Base-by-base conservation (phyloP, 1,140 invertebrate species). In the Atta cephalotes region DNA sequence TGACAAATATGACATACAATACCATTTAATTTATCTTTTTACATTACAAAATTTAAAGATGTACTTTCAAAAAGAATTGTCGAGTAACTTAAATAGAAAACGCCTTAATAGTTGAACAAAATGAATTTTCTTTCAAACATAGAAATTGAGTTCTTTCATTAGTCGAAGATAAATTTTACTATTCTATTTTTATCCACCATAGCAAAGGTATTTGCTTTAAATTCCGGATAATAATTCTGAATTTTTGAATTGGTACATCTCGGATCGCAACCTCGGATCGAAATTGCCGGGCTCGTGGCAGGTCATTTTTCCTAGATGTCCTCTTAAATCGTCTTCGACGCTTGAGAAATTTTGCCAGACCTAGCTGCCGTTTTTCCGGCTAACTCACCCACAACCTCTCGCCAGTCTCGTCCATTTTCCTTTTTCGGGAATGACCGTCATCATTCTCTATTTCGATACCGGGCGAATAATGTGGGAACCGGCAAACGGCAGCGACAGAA, bases 241-340 rank as follows among this genome's bases (percentile, higher is more conserved):
- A 76, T 84, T 74, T 76, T 16, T 53, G 80, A 76, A 74, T 84
- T 63, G 71, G 56, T 45, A 63, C 39, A 5, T 25, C n/a, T n/a
- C 35, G 25, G 62, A 62, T 68, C 80, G 62, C 80, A 76, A 74
- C 60, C 51, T 18, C 21, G 56, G 81, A 74, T 68, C 70, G 76
- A 90, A 91, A 91, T 92, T 91, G 76, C 89, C 76, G 25, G 21
- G 66, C 70, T 78, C 86, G 85, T 91, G 91, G 89, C 91, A 88
- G 74, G 87, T 92, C 91, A 92, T 93, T 92, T 92, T 90, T 91
- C 88, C 85, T 79, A 51, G 85, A 82, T 72, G 90, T 87, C 87
- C 84, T 84, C 85, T 86, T 85, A 88, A 89, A 87, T 89, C 87
- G 87, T 80, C 51, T 85, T 82, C 63, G 58, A 74, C 72, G 76